Conservation (phyloP, 2,888 invertebrate genomes). For the Hydriomena furcata region DNA sequence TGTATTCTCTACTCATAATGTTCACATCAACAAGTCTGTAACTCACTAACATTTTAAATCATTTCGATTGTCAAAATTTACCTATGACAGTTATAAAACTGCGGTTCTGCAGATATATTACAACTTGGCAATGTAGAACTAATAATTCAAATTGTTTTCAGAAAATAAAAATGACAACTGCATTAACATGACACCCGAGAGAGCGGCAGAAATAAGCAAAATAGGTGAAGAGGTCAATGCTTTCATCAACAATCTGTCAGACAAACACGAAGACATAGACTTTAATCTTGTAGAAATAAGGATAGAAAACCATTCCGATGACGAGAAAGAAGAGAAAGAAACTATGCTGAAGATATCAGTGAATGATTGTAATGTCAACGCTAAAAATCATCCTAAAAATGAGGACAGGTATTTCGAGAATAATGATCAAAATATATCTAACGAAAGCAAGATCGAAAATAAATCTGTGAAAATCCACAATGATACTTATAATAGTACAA, state of each 20-base stretch:
- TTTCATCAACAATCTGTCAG: conserved; percentile 4
- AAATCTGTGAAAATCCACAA: too few relatives aligned
- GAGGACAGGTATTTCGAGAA: neutral
- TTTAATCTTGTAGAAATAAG: conserved; percentile 2
- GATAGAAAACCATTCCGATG: conserved; percentile 5
- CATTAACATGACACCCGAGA: conserved; percentile 5
- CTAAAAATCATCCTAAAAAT: neutral
- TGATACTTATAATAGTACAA: neutral
- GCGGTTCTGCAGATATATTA: too few relatives aligned
- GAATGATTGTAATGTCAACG: neutral
- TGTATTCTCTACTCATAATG: too few relatives aligned
- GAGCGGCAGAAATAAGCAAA: neutral
- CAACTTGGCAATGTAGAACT: too few relatives aligned
- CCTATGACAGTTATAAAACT: too few relatives aligned
- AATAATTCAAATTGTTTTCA: neutral
- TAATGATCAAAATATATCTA: too few relatives aligned
- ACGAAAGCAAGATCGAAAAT: too few relatives aligned
- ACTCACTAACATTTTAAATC: too few relatives aligned
- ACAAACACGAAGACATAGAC: conserved; percentile 12
- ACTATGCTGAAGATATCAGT: conserved; percentile 1
- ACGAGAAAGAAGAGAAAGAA: conserved; percentile 7
- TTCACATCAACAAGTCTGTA: too few relatives aligned
- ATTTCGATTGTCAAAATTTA: too few relatives aligned
- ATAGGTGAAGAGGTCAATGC: conserved; percentile 7
- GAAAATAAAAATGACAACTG: conserved; percentile 6